Evolutionary conservation across 2,888 invertebrate genomes (phyloP), one percentile per base, ranked within the genome.

Genomic region (Malachius bipustulatus): DNA sequence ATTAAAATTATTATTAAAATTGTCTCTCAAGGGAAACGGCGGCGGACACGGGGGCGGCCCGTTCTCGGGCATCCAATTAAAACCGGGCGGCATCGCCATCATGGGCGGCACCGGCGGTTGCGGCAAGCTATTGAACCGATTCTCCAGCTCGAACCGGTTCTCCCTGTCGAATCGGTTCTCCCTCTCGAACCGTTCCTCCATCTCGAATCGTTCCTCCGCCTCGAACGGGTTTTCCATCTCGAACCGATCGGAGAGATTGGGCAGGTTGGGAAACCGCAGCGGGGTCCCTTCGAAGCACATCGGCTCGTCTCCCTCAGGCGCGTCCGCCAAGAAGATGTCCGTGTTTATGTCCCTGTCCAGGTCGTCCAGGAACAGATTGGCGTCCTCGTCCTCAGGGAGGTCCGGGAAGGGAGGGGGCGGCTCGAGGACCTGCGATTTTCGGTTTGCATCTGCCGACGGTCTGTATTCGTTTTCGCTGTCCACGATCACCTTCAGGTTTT

Each of bases 341-440:
- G n/a, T n/a, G n/a, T n/a, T n/a, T n/a, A n/a, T n/a, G 14, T 59
- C 57, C 31, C 54, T 54, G 33, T 51, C 52, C 40, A 62, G 51
- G 44, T 56, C 54, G 30, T 60, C 59, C 14, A 60, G 46, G 32
- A 60, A 53, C 36, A 54, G 51, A 37, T 61, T 60, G 10, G 59
- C 60, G 37, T 60, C 60, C 4, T 53, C 50, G 40, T 60, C 61
- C 29, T 59, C 59, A 2, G 54, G 50, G 6, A 63, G 48, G 38
- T 62, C 58, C 2, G 63, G 64, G 24, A 60, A 54, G 2, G 61
- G 60, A n/a, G 60, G 59, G 2, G 65, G 61, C 2, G 58, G 54
- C 16, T 49, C 47, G 11, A 54, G 35, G 3, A 9, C 26, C n/a
- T 19, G 24, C 6, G 24, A 19, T 19, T 6, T 19, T n/a, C n/a